Base-by-base conservation (phyloP, 2,113 vertebrate species). In the Engraulis encrasicolus region DNA sequence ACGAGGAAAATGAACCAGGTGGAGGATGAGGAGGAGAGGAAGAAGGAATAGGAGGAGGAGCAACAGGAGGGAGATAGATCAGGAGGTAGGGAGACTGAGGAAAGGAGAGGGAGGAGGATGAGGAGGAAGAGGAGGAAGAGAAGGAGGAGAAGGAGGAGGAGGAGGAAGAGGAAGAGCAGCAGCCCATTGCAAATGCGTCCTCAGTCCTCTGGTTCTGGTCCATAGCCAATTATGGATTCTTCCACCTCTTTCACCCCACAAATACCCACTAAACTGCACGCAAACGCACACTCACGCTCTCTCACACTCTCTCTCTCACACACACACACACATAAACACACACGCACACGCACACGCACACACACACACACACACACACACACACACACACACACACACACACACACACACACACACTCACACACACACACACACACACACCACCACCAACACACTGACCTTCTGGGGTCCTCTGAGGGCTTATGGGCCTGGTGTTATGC, bases 401-500 rank as follows among this genome's bases (percentile, higher is more conserved):
- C n/a, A n/a, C n/a, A n/a, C n/a, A n/a, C n/a, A n/a, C n/a, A n/a
- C n/a, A n/a, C n/a, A n/a, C n/a, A n/a, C n/a, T n/a, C n/a, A n/a
- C n/a, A n/a, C n/a, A n/a, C n/a, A n/a, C n/a, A n/a, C n/a, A n/a
- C n/a, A n/a, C n/a, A n/a, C n/a, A n/a, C n/a, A n/a, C n/a, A n/a
- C n/a, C n/a, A 45, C 40, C 40, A 45, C 82, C 86, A n/a, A 87
- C 61, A 81, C 86, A 81, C 66, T 84, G 36, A 66, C 78, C 89
- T 52, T 81, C 83, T 2, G 78, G 54, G 86, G 74, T 5, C 89
- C 90, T 90, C 66, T 19, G 9, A 87, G 88, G 90, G 19, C 84
- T 85, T 91, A 84, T 89, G 54, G 81, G 36, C 45, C 81, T 82
- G 85, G 85, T 88, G 91, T 91, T 92, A 92, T 89, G 87, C 20